Evolutionary conservation across 2,113 vertebrate species (phyloP).

Genomic region (Poecile atricapillus): DNA sequence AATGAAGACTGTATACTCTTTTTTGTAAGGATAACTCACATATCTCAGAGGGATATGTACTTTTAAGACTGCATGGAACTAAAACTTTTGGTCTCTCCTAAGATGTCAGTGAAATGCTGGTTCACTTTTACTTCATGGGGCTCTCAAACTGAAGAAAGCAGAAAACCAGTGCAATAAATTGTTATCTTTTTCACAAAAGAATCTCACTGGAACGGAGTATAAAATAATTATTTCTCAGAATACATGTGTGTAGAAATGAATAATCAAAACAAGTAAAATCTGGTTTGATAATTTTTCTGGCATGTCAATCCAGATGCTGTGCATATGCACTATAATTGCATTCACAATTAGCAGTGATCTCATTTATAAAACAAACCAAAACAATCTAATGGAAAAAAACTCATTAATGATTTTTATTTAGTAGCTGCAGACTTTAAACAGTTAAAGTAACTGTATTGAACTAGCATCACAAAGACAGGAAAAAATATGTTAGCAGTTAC

Average conservation of each 20-base stretch:
- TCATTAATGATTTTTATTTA: not conserved
- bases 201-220: not conserved
- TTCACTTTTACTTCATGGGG: not conserved
- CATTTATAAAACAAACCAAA: not conserved
- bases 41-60: not conserved
- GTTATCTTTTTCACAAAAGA: not conserved
- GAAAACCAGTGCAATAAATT: not conserved
- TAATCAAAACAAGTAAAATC: not conserved
- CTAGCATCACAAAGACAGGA: not conserved
- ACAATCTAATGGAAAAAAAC: not conserved
- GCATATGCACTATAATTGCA: not conserved
- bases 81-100: not conserved
- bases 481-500: not conserved
- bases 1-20: not conserved
- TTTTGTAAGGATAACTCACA: not conserved
- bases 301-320: not conserved
- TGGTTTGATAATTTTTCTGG: not conserved
- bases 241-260: not conserved
- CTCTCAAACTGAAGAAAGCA: not conserved
- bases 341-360: not conserved
- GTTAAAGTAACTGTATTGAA: not conserved
- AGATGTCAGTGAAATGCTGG: not conserved
- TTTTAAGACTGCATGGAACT: not conserved
- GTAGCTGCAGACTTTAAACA: not conserved
- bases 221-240: not conserved